Conservation (phyloP, 2,113 vertebrate genomes). For the Grammomys surdaster region DNA sequence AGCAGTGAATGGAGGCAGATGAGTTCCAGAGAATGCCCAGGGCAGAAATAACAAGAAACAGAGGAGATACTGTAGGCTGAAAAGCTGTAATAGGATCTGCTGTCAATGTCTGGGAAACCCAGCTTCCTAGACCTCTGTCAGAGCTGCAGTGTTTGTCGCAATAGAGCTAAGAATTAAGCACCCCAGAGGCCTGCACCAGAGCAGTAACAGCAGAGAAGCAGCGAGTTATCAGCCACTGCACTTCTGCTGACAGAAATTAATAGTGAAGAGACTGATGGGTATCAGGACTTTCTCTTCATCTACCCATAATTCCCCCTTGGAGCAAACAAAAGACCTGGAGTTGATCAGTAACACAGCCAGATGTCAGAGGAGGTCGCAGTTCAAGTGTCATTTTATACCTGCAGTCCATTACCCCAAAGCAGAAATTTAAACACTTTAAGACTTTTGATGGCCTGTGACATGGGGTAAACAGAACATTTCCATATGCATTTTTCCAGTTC, state of each 20-base stretch:
- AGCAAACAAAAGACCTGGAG: not conserved
- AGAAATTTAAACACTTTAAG: not conserved
- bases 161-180: not conserved
- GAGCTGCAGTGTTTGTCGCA: not conserved
- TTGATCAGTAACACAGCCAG: not conserved
- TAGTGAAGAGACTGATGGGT: not conserved
- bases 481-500: not conserved
- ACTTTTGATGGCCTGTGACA: not conserved
- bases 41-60: not conserved
- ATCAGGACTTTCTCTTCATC: not conserved
- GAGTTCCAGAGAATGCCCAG: not conserved
- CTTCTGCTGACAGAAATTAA: not conserved
- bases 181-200: not conserved
- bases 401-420: not conserved
- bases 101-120: not conserved
- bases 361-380: not conserved
- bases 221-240: not conserved
- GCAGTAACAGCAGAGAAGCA: not conserved
- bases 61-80: not conserved
- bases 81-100: not conserved
- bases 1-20: not conserved
- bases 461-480: not conserved
- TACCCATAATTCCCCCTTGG: not conserved
- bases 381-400: slow-evolving; percentile 20
- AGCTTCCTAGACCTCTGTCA: not conserved